Conservation (phyloP, 2,888 invertebrate genomes). For the Napeogenes inachia region DNA sequence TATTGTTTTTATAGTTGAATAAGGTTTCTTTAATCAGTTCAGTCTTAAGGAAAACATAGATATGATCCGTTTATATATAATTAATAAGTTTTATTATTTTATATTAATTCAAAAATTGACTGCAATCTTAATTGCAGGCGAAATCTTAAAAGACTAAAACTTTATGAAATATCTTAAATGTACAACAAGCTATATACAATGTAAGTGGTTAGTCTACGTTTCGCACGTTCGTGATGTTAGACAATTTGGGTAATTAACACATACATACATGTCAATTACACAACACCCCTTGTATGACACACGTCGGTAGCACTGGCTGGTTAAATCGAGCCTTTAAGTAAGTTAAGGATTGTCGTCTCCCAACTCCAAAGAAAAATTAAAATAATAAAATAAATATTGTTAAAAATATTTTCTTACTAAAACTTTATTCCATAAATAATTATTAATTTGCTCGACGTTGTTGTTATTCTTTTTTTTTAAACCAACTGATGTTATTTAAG, state of each 20-base stretch:
- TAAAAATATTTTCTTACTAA: too few species aligned
- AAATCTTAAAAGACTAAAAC: background rate
- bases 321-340: constrained; percentile 2
- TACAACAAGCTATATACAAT: constrained; percentile 3
- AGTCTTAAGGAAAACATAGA: too few species aligned
- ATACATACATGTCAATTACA: constrained; percentile 8
- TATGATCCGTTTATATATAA: background rate
- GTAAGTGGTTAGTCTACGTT: constrained; percentile 15
- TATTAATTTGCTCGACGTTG: too few species aligned
- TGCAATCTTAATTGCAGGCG: background rate
- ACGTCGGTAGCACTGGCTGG: constrained; percentile 1
- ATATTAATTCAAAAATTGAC: too few species aligned
- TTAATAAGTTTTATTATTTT: background rate
- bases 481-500: too few species aligned
- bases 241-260: constrained; percentile 23
- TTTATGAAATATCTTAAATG: constrained; percentile 15
- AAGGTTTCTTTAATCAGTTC: too few species aligned
- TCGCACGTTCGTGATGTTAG: constrained; percentile 14
- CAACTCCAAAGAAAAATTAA: background rate
- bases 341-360: background rate
- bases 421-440: too few species aligned
- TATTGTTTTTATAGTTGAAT: background rate
- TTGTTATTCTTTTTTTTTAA: too few species aligned
- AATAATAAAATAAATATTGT: too few species aligned
- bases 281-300: constrained; percentile 3